phyloP scores from a whole-genome alignment of 2,888 invertebrate species.

The Gortyna flavago region DNA sequence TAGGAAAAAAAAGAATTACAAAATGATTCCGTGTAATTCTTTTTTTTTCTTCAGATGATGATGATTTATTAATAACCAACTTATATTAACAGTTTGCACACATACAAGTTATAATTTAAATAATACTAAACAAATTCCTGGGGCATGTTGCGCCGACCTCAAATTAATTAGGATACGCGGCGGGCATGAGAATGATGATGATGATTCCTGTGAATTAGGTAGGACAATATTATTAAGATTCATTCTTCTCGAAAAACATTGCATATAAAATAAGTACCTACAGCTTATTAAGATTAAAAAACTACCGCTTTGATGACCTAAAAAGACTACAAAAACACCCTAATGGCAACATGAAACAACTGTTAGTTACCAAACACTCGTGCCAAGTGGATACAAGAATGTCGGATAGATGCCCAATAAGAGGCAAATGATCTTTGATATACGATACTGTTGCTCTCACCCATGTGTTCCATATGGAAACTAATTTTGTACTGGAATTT shows the following conservation, averaged over 20 bases:
- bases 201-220: background rate
- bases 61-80: too few species aligned
- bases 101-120: too few species aligned
- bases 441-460: constrained; percentile 25
- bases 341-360: constrained; percentile 3
- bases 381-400: background rate
- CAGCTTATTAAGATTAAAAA: background rate
- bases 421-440: constrained; percentile 35
- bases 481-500: constrained; percentile 11
- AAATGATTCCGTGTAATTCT: background rate
- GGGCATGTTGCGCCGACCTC: background rate
- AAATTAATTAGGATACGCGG: background rate
- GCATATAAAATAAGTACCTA: background rate
- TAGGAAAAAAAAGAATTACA: too few species aligned
- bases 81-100: too few species aligned
- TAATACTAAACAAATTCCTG: background rate
- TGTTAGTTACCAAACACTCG: constrained; percentile 3
- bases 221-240: too few species aligned
- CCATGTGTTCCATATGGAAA: constrained; percentile 6
- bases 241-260: background rate
- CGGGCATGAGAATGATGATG: background rate
- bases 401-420: background rate
- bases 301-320: background rate
- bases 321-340: background rate
- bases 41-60: too few species aligned